Evolutionary conservation across 92 coral and sea anemone genomes (phyloP).

Genomic region (Plumapathes pennacea): DNA sequence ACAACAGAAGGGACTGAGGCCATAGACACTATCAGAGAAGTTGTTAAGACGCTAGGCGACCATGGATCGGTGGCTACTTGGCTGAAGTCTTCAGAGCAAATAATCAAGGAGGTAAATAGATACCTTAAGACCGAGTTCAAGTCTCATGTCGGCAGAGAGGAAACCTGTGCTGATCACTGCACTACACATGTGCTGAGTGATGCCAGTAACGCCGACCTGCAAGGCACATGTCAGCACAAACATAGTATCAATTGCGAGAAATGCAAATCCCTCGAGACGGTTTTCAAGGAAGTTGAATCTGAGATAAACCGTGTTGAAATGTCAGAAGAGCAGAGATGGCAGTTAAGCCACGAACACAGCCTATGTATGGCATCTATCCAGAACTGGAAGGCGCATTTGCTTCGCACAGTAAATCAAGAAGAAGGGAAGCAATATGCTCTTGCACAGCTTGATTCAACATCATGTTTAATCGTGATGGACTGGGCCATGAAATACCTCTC

Average conservation of each 20-base stretch:
- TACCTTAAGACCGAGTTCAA: slow-evolving; percentile 44
- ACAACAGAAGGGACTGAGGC: slow-evolving; percentile 42
- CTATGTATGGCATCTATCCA: slow-evolving; percentile 2
- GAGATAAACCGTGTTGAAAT: slow-evolving; percentile 23
- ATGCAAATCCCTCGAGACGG: slow-evolving; percentile 16
- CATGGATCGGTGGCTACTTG: slow-evolving; percentile 6
- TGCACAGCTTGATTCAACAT: slow-evolving; percentile 1
- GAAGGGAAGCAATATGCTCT: slow-evolving; percentile 30
- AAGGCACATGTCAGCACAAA: slow-evolving; percentile 9
- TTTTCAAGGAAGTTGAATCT: slow-evolving; percentile 10
- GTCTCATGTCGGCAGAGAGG: slow-evolving; percentile 20
- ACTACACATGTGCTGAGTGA: slow-evolving; percentile 23
- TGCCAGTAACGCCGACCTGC: slow-evolving; percentile 6
- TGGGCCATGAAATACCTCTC: slow-evolving; percentile 36
- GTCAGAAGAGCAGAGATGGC: slow-evolving; percentile 14
- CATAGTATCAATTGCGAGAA: slow-evolving; percentile 8
- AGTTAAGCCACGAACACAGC: slow-evolving; percentile 18
- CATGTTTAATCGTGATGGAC: slow-evolving; percentile 22
- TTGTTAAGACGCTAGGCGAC: slow-evolving; percentile 2
- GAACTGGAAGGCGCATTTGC: slow-evolving; percentile 34
- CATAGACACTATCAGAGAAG: slow-evolving; percentile 8
- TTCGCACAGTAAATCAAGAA: slow-evolving; percentile 28
- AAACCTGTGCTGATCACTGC: slow-evolving; percentile 36
- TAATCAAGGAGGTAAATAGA: slow-evolving; percentile 17
- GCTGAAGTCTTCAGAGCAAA: background rate